These are phyloP conservation scores for Andrena hattorfiana DNA, from an alignment of 2,888 invertebrate species.

Conservation along the genomic window DNA sequence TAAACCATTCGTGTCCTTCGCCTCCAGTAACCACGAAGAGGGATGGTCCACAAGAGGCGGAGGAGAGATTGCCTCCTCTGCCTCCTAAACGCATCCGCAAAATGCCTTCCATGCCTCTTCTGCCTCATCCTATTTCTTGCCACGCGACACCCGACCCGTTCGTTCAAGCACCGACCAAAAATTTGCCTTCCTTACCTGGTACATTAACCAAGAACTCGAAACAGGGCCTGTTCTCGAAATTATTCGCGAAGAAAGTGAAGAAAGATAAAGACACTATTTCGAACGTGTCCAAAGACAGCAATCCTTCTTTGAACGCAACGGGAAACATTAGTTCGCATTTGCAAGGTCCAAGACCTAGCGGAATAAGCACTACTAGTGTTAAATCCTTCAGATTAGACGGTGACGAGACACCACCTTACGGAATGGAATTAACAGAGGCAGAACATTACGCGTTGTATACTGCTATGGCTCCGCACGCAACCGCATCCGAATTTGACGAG, in stretches of 20 bases:
- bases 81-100: slow-evolving; percentile 90
- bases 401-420: slow-evolving; percentile 80
- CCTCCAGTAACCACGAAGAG: slow-evolving; percentile 82
- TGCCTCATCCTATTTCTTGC: slow-evolving; percentile 77
- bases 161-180: slow-evolving; percentile 86
- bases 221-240: slow-evolving; percentile 88
- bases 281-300: slow-evolving; percentile 59
- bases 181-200: slow-evolving; percentile 86
- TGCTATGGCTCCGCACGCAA: slow-evolving; percentile 94
- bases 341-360: slow-evolving; percentile 71
- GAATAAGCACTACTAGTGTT: slow-evolving; percentile 74
- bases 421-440: slow-evolving; percentile 92
- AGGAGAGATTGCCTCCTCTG: slow-evolving; percentile 90
- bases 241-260: slow-evolving; percentile 87
- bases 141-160: slow-evolving; percentile 66
- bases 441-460: slow-evolving; percentile 96
- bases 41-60: slow-evolving; percentile 86
- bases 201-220: slow-evolving; percentile 87
- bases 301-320: slow-evolving; percentile 59
- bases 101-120: slow-evolving; percentile 82
- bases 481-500: slow-evolving; percentile 95
- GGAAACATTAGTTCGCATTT: slow-evolving; percentile 60
- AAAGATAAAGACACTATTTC: slow-evolving; percentile 82
- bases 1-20: slow-evolving; percentile 69
- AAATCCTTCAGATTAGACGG: slow-evolving; percentile 74